These are phyloP conservation scores for Nemotelus nigrinus DNA, from an alignment of 2,888 invertebrate species.

Conservation along the genomic window DNA sequence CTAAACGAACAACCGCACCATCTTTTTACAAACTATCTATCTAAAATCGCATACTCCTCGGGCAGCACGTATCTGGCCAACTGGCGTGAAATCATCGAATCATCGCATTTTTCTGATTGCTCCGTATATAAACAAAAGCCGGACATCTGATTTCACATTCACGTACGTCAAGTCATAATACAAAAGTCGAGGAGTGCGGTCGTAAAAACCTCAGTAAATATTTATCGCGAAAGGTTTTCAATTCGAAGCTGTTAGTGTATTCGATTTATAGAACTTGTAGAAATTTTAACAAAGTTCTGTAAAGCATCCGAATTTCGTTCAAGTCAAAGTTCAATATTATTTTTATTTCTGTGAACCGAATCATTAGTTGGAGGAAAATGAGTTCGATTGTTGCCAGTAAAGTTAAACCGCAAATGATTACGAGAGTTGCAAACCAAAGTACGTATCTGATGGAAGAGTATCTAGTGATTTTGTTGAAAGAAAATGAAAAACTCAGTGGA, in stretches of 20 bases:
- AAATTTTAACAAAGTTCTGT: neutral
- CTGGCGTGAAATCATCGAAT: neutral
- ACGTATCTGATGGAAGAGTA: neutral
- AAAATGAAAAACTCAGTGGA: no score
- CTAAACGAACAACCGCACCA: no score
- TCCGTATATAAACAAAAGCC: conserved; percentile 28
- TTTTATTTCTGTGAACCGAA: neutral
- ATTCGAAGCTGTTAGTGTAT: neutral
- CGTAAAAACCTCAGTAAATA: neutral
- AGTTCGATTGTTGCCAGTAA: conserved; percentile 36
- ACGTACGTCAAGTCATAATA: conserved; percentile 5
- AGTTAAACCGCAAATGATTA: conserved; percentile 30
- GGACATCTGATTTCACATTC: conserved; percentile 4
- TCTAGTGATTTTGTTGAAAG: neutral
- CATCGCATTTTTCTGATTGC: neutral
- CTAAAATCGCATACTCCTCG: no score
- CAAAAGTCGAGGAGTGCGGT: neutral
- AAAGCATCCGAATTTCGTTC: neutral
- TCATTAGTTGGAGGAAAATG: neutral
- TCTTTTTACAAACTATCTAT: no score
- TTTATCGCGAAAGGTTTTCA: neutral
- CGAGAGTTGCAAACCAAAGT: conserved; percentile 37
- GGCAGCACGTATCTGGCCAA: neutral
- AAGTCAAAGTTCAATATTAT: neutral
- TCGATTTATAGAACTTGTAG: neutral